Conservation (phyloP, 2,888 invertebrate species). For the Megamerina dolium region DNA sequence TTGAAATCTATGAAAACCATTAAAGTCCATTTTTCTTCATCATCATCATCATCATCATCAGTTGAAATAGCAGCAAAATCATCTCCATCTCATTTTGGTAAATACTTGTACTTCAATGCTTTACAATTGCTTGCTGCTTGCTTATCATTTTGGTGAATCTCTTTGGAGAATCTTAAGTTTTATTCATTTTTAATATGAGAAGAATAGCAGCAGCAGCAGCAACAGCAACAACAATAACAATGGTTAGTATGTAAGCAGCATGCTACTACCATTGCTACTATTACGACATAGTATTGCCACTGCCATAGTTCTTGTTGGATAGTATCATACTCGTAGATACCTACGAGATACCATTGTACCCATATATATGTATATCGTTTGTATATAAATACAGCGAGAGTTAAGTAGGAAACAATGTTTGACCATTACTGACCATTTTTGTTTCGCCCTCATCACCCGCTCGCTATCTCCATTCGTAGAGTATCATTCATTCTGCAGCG, state of each 20-base stretch:
- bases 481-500: no score
- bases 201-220: not conserved
- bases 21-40: not conserved
- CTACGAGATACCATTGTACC: no score
- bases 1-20: constrained; percentile 16
- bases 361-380: no score
- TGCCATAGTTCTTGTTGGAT: no score
- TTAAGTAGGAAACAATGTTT: not conserved
- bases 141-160: not conserved
- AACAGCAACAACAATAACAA: not conserved
- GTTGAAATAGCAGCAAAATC: not conserved
- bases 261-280: no score
- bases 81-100: not conserved
- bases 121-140: not conserved
- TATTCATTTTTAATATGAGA: constrained; percentile 13
- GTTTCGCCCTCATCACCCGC: no score
- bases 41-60: not conserved
- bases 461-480: no score
- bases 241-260: no score
- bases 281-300: no score
- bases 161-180: constrained; percentile 8
- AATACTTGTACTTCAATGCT: no score
- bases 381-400: no score
- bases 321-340: no score
- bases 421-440: not conserved